A percentile compares a stretch with the other conserved stretches of the same genome.
These are phyloP conservation scores for Otolemur garnettii DNA, from an alignment of 2,113 vertebrate genomes.

Conservation along the genomic window DNA sequence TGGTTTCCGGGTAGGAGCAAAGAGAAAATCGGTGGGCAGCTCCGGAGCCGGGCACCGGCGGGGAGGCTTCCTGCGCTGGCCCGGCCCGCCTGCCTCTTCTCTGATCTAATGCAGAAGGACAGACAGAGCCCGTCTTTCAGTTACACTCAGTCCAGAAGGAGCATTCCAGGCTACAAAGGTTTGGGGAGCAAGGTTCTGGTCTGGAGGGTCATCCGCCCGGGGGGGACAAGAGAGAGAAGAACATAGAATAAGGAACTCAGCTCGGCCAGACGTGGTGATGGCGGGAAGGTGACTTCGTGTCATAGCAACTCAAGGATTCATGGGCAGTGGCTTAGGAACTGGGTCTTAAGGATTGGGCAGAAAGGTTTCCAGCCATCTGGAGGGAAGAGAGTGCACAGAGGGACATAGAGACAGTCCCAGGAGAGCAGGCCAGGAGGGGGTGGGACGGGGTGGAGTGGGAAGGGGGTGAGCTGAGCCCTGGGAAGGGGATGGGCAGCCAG, in stretches of 20 bases:
- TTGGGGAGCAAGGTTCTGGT: neutral
- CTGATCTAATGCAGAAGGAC: neutral
- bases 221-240: too few species aligned
- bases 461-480: fast-evolving
- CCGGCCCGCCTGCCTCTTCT: fast-evolving
- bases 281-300: neutral
- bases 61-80: neutral
- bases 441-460: too few species aligned
- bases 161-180: fast-evolving
- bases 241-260: fast-evolving
- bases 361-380: neutral
- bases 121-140: neutral
- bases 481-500: too few species aligned
- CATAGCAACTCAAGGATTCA: fast-evolving
- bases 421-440: too few species aligned
- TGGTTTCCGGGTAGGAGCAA: neutral
- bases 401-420: neutral
- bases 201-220: neutral
- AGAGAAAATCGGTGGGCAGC: neutral
- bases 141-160: neutral
- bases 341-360: neutral
- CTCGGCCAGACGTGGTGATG: fast-evolving
- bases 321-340: neutral
- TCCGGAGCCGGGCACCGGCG: fast-evolving
- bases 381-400: neutral